phyloP scores from a whole-genome alignment of 1,140 invertebrate genomes.

The Leptopilina clavipes region DNA sequence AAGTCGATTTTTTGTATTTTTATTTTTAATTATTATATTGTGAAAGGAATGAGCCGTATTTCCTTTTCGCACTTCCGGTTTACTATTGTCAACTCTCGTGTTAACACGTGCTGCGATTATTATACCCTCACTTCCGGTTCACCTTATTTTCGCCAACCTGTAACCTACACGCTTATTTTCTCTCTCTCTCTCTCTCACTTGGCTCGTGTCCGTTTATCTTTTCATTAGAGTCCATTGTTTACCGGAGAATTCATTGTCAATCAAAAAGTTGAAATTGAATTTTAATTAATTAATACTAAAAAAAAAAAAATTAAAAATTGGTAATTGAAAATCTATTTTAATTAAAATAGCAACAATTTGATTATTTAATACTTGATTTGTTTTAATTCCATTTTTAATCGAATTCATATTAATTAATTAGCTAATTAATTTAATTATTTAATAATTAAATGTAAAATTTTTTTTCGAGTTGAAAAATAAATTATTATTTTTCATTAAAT shows the following conservation, averaged over 20 bases:
- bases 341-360: too few relatives aligned
- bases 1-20: neutral
- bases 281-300: neutral
- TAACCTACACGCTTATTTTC: conserved; percentile 9
- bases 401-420: too few relatives aligned
- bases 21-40: neutral
- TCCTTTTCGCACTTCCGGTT: neutral
- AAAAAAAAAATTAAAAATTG: too few relatives aligned
- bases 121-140: conserved; percentile 10
- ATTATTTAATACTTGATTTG: too few relatives aligned
- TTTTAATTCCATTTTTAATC: too few relatives aligned
- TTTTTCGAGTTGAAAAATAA: too few relatives aligned
- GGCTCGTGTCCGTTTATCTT: conserved; percentile 2
- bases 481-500: too few relatives aligned
- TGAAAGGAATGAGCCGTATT: neutral
- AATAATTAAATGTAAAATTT: too few relatives aligned
- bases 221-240: neutral
- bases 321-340: too few relatives aligned
- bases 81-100: conserved; percentile 11
- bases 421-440: too few relatives aligned
- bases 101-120: conserved; percentile 15
- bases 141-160: conserved; percentile 7
- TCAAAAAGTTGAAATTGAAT: neutral
- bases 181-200: neutral
- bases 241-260: neutral